A percentile compares a stretch with the other conserved stretches of the same genome.
Conservation (phyloP, 2,113 vertebrate species). For the Elachura formosa region DNA sequence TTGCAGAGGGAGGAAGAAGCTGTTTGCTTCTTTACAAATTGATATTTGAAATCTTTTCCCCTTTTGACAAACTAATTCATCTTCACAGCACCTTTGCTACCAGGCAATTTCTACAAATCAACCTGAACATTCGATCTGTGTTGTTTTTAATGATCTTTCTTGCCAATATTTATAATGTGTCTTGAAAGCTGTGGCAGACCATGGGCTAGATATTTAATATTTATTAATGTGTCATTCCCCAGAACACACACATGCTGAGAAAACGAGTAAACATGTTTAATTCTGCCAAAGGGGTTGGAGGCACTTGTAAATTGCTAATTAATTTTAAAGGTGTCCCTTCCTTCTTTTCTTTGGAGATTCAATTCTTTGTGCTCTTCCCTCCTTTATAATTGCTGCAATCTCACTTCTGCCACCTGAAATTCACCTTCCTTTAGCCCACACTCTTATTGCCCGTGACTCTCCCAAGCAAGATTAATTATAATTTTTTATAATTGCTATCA, state of each 20-base stretch:
- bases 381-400: not conserved
- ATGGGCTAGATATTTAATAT: not conserved
- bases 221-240: not conserved
- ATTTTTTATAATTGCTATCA: not conserved
- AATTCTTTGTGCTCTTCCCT: not conserved
- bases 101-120: slow-evolving; percentile 38
- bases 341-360: not conserved
- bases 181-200: slow-evolving; percentile 18
- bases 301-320: not conserved
- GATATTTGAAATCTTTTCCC: slow-evolving; percentile 1
- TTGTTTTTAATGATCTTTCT: slow-evolving; percentile 48
- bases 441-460: not conserved
- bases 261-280: not conserved
- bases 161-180: slow-evolving; percentile 31
- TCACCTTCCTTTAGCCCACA: not conserved
- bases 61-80: slow-evolving; percentile 41
- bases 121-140: slow-evolving; percentile 11
- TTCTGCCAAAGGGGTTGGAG: not conserved
- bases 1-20: not conserved
- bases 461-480: not conserved
- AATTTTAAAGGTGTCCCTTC: not conserved
- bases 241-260: not conserved
- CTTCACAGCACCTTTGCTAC: slow-evolving; percentile 26
- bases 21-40: not conserved
- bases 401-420: not conserved